Evolutionary conservation across 2,113 vertebrate genomes (phyloP), one percentile per base, ranked within the genome.

Genomic region (Rana temporaria): DNA sequence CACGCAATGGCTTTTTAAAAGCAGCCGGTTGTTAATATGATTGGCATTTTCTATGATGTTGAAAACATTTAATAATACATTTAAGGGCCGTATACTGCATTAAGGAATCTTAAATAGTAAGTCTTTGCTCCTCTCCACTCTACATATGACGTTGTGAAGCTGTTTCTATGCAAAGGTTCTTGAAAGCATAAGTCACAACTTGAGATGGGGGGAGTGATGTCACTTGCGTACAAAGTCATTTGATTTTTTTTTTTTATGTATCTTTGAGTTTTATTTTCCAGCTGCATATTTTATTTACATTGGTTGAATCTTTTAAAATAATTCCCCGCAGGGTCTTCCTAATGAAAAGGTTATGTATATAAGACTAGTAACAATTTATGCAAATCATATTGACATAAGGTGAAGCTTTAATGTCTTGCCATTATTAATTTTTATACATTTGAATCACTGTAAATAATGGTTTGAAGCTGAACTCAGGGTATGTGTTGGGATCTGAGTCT

Each of bases 31-130:
- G 86, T 90, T 90, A 88, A 87, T 77, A 83, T 89, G 92, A 93
- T 86, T 92, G 92, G 81, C 90, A 91, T 90, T 91, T 90, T 86
- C 78, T 85, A 86, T 84, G 85, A 85, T 87, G 89, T 86, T 92
- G 87, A 90, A 88, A 92, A 87, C 86, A 88, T 84, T 88, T 92
- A 91, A 92, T 87, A 89, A 89, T 88, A 85, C 65, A 86, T 76
- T 84, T 82, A 84, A 88, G 76, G 32, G 79, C 87, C 57, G 80
- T 86, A 72, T 85, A 42, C 80, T 85, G 72, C 86, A 86, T 81
- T 90, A 89, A 88, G 86, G 88, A 86, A 89, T 89, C 85, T 84
- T 87, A 86, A 88, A 88, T 90, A 87, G 60, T 81, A 59, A 24
- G 24, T 20, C 57, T 11, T 12, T 14, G 42, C 22, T 75, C 22